Evolutionary conservation across 2,113 vertebrate species (phyloP).

Genomic region (Erythrolamprus reginae): DNA sequence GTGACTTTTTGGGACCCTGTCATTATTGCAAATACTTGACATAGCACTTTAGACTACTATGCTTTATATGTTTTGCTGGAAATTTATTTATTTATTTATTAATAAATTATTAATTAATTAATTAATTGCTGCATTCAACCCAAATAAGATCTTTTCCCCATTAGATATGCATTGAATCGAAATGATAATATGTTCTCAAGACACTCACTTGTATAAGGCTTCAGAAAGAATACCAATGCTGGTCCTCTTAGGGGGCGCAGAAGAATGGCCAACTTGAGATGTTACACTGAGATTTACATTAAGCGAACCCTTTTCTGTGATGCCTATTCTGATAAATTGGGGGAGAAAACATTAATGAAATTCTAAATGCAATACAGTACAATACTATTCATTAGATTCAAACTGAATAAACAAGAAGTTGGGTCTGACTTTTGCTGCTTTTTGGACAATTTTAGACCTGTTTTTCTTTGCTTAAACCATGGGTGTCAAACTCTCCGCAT

Average conservation of each 20-base stretch:
- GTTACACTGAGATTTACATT: conserved; percentile 80
- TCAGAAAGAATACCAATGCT: conserved; percentile 89
- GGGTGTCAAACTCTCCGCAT: too few relatives aligned
- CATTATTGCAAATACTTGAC: background rate
- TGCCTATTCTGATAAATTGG: conserved; percentile 68
- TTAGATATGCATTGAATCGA: background rate
- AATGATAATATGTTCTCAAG: background rate
- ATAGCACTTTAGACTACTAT: background rate
- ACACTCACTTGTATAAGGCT: conserved; percentile 80
- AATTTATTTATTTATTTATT: too few relatives aligned
- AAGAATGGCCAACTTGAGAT: conserved; percentile 80
- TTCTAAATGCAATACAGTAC: conserved; percentile 8
- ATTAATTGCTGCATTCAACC: background rate
- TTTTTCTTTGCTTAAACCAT: background rate
- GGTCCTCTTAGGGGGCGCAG: conserved; percentile 81
- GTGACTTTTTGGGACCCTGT: background rate
- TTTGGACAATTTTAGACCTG: background rate
- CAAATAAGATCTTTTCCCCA: background rate
- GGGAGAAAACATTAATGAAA: background rate
- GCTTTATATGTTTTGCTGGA: background rate
- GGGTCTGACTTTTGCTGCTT: background rate
- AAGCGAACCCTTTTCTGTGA: conserved; percentile 85
- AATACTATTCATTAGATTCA: background rate
- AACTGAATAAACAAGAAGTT: background rate
- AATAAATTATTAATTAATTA: too few relatives aligned